Percentiles rank a stretch among this genome's conserved stretches.
Evolutionary conservation across 2,113 vertebrate species (phyloP).

Genomic region (Toxotes jaculatrix): DNA sequence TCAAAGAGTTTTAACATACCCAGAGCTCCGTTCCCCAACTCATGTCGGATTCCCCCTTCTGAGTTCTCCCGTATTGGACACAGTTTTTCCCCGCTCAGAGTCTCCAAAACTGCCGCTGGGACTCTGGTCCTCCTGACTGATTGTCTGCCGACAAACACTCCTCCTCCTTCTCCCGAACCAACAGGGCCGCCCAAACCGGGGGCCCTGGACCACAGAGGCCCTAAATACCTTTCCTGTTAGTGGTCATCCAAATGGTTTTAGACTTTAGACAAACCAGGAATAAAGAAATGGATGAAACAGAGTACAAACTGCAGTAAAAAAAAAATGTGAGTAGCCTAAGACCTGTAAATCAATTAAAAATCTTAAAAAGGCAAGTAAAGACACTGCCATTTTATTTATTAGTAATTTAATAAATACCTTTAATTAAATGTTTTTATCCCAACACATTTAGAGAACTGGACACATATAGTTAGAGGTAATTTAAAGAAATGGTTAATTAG

Average conservation of each 20-base stretch:
- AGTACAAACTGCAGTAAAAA: too few species aligned
- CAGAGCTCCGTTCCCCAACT: constrained; percentile 84
- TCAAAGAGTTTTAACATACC: constrained; percentile 62
- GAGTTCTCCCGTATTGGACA: constrained; percentile 70
- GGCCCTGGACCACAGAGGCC: not conserved
- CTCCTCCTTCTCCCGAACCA: constrained; percentile 37
- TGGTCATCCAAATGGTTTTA: not conserved
- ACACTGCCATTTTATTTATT: too few species aligned
- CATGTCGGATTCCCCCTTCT: constrained; percentile 68
- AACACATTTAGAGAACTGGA: too few species aligned
- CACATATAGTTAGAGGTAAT: too few species aligned
- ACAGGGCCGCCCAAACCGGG: constrained; percentile 56
- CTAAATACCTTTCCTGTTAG: not conserved
- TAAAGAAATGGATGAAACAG: not conserved
- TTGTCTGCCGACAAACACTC: constrained; percentile 51
- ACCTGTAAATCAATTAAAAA: too few species aligned
- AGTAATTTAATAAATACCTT: too few species aligned
- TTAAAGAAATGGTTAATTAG: too few species aligned
- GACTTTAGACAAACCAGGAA: not conserved
- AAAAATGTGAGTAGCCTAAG: too few species aligned
- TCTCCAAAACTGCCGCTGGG: constrained; percentile 63
- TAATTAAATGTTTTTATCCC: too few species aligned
- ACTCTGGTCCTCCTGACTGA: constrained; percentile 58
- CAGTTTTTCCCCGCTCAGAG: constrained; percentile 60
- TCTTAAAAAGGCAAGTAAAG: too few species aligned